A percentile compares a stretch with the other conserved stretches of the same genome.
These are phyloP conservation scores for Trididemnum nubilum DNA, from an alignment of 23 tunicate genomes.

Conservation along the genomic window DNA sequence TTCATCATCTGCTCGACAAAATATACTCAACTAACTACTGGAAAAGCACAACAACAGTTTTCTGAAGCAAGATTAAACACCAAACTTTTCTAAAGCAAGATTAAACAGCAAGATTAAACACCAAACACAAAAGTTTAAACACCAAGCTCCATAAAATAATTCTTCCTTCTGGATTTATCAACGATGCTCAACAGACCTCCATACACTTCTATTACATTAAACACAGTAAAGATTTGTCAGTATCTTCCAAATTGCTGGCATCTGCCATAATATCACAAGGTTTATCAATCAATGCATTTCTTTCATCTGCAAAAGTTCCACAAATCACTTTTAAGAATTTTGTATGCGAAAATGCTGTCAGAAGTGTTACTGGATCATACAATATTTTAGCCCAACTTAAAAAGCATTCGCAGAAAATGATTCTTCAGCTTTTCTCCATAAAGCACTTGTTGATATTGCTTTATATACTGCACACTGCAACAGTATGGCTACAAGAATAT, in stretches of 20 bases:
- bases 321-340: not conserved
- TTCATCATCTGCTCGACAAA: not conserved
- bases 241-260: not conserved
- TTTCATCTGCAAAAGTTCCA: not conserved
- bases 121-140: not conserved
- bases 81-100: too few relatives aligned
- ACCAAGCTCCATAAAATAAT: not conserved
- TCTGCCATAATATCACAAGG: not conserved
- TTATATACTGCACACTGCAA: not conserved
- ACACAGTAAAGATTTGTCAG: not conserved
- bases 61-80: not conserved
- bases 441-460: not conserved
- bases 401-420: not conserved
- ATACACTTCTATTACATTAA: not conserved
- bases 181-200: not conserved
- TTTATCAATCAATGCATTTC: not conserved
- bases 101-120: too few relatives aligned
- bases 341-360: not conserved
- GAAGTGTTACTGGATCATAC: not conserved
- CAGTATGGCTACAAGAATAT: not conserved
- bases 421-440: not conserved
- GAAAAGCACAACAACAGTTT: not conserved
- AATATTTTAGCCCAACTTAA: not conserved
- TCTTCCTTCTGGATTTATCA: not conserved
- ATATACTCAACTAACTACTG: not conserved